Percentiles rank a stretch among this genome's conserved stretches.
phyloP scores from a whole-genome alignment of 2,888 invertebrate genomes.

The Steromphala cineraria region DNA sequence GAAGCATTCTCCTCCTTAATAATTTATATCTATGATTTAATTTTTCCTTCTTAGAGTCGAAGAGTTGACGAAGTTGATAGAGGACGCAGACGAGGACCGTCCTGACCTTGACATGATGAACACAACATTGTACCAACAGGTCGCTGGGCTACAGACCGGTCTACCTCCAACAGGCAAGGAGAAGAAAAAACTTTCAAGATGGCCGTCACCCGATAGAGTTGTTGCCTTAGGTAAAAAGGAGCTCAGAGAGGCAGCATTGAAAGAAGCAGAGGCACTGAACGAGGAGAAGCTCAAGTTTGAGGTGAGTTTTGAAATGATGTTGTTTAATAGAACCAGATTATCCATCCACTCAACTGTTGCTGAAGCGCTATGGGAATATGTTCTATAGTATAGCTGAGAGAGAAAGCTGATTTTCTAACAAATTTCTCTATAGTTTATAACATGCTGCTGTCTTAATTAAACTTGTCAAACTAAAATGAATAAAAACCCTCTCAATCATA shows the following conservation, averaged over 20 bases:
- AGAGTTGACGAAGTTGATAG: slow-evolving; percentile 64
- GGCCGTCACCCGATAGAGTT: not conserved
- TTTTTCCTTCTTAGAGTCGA: slow-evolving; percentile 58
- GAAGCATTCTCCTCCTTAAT: not conserved
- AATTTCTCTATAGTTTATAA: too few species aligned
- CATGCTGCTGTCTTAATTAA: too few species aligned
- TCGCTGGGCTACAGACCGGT: not conserved
- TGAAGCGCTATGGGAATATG: too few species aligned
- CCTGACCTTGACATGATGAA: not conserved
- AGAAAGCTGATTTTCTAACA: too few species aligned
- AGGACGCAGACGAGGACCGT: slow-evolving; percentile 44
- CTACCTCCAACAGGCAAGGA: not conserved
- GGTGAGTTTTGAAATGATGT: not conserved
- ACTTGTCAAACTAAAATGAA: too few species aligned
- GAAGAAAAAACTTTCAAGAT: not conserved
- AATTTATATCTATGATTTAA: not conserved
- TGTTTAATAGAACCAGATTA: too few species aligned
- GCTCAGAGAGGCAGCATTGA: not conserved
- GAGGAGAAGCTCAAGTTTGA: not conserved
- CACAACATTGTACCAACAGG: not conserved
- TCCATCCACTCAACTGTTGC: too few species aligned
- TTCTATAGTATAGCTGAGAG: too few species aligned
- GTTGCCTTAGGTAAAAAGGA: not conserved
- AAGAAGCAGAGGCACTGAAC: not conserved
- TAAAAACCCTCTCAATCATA: too few species aligned